These are phyloP conservation scores for Polyommatus icarus DNA, from an alignment of 2,888 invertebrate species.

Conservation along the genomic window DNA sequence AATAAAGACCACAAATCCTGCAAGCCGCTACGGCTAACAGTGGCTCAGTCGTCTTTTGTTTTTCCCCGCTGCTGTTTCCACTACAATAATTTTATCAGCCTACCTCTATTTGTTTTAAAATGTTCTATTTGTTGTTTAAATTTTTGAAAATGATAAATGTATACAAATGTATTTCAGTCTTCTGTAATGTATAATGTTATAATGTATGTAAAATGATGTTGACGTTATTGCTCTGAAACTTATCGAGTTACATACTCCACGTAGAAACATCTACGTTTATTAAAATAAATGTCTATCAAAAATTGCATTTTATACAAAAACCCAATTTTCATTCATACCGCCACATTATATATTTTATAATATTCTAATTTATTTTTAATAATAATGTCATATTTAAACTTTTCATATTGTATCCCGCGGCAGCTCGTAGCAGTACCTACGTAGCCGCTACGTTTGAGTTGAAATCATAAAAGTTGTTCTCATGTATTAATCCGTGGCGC, in stretches of 20 bases:
- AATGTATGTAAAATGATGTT: not conserved
- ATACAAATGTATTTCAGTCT: too few species aligned
- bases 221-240: too few species aligned
- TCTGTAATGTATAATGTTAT: too few species aligned
- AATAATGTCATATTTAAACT: not conserved
- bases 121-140: too few species aligned
- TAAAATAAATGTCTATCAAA: not conserved
- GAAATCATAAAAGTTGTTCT: constrained; percentile 80
- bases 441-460: constrained; percentile 64
- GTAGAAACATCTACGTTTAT: not conserved
- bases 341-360: not conserved
- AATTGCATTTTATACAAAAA: not conserved
- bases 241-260: too few species aligned
- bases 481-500: constrained; percentile 73
- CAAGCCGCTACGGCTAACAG: constrained; percentile 23
- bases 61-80: constrained; percentile 37
- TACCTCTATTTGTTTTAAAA: not conserved
- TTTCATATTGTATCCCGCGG: not conserved
- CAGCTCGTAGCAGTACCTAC: not conserved
- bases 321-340: not conserved
- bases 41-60: constrained; percentile 36
- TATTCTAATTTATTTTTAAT: not conserved
- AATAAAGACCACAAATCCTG: constrained; percentile 25
- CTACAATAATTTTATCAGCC: constrained; percentile 34
- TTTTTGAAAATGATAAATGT: too few species aligned